These are phyloP conservation scores for Neomonachus schauinslandi DNA, from an alignment of 2,113 vertebrate species.

Conservation along the genomic window DNA sequence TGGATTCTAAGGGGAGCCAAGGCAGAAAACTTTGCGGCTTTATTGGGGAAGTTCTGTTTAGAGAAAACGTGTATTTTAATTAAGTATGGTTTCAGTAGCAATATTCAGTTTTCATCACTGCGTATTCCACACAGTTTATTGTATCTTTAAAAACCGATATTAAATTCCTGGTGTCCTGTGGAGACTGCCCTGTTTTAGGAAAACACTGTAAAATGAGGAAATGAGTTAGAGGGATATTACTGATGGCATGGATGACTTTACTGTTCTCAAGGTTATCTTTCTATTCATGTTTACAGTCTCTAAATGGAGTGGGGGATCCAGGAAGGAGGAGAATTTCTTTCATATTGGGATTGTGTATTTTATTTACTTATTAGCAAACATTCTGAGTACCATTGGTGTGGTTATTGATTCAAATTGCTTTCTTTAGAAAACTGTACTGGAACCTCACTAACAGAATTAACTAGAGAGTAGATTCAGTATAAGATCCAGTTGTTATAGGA, in stretches of 20 bases:
- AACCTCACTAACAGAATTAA: not conserved
- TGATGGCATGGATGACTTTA: conserved; percentile 29
- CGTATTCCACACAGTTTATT: conserved; percentile 33
- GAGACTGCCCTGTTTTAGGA: conserved; percentile 25
- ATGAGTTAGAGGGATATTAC: conserved; percentile 22
- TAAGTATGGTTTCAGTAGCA: conserved; percentile 43
- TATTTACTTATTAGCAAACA: conserved; percentile 35
- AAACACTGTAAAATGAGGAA: conserved; percentile 11
- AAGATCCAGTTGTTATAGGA: not conserved
- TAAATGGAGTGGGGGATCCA: conserved; percentile 23
- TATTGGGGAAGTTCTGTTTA: conserved; percentile 47
- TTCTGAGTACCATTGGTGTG: conserved; percentile 52
- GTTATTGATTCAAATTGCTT: conserved; percentile 59
- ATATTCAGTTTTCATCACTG: conserved; percentile 52
- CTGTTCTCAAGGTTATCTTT: conserved; percentile 53
- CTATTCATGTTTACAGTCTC: conserved; percentile 33
- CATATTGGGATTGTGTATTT: not conserved
- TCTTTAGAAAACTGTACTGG: conserved; percentile 47
- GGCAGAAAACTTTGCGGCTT: conserved; percentile 27
- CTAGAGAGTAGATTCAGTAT: not conserved
- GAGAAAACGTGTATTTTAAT: conserved; percentile 60
- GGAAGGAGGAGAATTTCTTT: conserved; percentile 32
- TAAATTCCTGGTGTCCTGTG: conserved; percentile 43
- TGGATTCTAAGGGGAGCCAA: conserved; percentile 1
- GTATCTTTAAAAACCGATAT: conserved; percentile 39